Conservation (phyloP, 2,113 vertebrate genomes). For the zebrafish (Danio rerio) region GRCz12tu NC_133182.1:66376001-66376500, state of each 20-base stretch:
- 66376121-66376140: no score
- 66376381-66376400: constrained; percentile 19
- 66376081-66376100: no score
- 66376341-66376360: constrained; percentile 2
- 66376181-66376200: neutral
- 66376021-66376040: no score
- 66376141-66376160: no score
- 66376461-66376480: neutral
- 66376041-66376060: no score
- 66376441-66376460: neutral
- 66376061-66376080: no score
- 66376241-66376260: neutral
- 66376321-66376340: neutral
- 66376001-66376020: no score
- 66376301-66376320: constrained; percentile 11
- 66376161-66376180: neutral
- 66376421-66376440: constrained; percentile 25
- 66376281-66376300: neutral
- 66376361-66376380: constrained; percentile 21
- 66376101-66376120: no score
- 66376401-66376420: neutral
- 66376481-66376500: neutral
- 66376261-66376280: neutral
- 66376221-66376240: neutral
- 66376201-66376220: neutral